Evolutionary conservation across 1,140 invertebrate genomes (phyloP), one percentile per base, ranked within the genome.

Genomic region (Augochlora pura): DNA sequence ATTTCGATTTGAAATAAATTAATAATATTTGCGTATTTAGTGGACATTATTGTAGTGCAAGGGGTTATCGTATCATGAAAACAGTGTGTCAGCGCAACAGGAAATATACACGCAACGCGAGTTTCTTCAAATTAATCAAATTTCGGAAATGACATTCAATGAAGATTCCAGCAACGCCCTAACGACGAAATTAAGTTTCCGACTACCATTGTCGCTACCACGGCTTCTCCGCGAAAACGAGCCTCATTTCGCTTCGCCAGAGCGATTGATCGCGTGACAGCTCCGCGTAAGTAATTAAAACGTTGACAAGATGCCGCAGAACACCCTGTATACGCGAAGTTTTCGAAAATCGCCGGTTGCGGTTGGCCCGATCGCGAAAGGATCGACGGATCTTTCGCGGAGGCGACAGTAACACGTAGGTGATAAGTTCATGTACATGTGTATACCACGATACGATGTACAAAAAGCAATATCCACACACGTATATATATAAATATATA

Each of bases 401-500:
- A 39, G 54, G 25, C 65, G 9, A 49, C 63, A 10, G 49, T 64
- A 64, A 59, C n/a, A 32, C 4, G 21, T 81, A 69, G 32, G 0
- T 39, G 42, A 25, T 82, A 84, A 82, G 60, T 42, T 77, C 71
- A 54, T 73, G 77, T 82, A 74, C 67, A 80, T 81, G 59, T 86
- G 77, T 83, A 82, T 87, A 86, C 69, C 67, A 67, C 54, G 77
- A 82, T 86, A 77, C 78, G 77, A 85, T 87, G 84, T 88, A 88
- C 72, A 87, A 83, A 87, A 86, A 88, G 82, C 84, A 87, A 86
- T 87, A 88, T 88, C 66, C 70, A 76, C 54, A 21, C 27, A 27
- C 25, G 7, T 59, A 12, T 64, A 81, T 18, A 32, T 54, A 68
- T 60, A 80, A 62, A 72, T 21, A 67, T 39, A 8, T 39, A 39